phyloP scores from a whole-genome alignment of 2,888 invertebrate genomes.

The Chromoteleia sp. region DNA sequence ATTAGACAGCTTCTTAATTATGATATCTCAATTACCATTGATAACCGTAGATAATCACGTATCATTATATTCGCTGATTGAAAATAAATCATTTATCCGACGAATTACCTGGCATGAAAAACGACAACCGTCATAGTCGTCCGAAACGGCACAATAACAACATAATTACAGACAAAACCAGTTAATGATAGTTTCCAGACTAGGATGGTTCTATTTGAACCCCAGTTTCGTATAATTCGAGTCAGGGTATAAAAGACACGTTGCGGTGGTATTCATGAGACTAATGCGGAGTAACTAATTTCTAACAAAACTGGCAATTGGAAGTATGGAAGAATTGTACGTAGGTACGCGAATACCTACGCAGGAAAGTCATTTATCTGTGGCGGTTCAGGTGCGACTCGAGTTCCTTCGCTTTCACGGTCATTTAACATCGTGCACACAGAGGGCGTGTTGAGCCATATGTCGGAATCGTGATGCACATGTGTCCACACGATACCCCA shows the following conservation, averaged over 20 bases:
- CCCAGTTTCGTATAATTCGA: neutral
- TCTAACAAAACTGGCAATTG: constrained; percentile 33
- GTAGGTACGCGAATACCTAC: constrained; percentile 27
- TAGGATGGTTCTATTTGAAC: no score
- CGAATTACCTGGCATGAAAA: constrained; percentile 8
- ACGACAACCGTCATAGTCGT: constrained; percentile 15
- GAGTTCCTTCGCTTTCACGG: constrained; percentile 67
- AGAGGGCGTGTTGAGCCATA: constrained; percentile 61
- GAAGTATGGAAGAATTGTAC: constrained; percentile 28
- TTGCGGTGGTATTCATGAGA: constrained; percentile 25
- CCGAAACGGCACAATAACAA: constrained; percentile 35
- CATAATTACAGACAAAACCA: constrained; percentile 40
- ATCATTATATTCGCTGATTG: constrained; percentile 29
- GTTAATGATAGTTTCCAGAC: constrained; percentile 39
- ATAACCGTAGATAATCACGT: constrained; percentile 33
- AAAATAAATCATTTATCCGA: constrained; percentile 32
- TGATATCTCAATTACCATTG: constrained; percentile 52
- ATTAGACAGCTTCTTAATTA: constrained; percentile 31
- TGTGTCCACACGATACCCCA: constrained; percentile 64
- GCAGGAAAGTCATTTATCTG: constrained; percentile 57
- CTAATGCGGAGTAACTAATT: constrained; percentile 44
- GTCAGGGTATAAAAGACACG: constrained; percentile 25
- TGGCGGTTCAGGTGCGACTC: constrained; percentile 65
- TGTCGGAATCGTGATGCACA: constrained; percentile 67
- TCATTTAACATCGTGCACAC: constrained; percentile 60